Conservation (phyloP, 2,888 invertebrate genomes). For the Drosophila barbarae region DNA sequence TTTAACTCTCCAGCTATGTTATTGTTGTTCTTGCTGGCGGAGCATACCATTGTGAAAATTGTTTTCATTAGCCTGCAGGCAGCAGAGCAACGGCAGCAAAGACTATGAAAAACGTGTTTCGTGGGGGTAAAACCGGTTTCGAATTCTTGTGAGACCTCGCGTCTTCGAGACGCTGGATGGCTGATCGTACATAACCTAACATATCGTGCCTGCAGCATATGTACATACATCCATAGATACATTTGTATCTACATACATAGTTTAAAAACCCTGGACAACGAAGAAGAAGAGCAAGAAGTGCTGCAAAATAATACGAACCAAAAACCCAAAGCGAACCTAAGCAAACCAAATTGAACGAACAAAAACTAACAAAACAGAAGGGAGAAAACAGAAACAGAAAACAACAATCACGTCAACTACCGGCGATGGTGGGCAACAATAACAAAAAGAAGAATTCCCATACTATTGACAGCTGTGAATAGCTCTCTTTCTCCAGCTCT, state of each 20-base stretch:
- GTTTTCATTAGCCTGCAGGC: slow-evolving; percentile 54
- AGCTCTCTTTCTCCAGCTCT: slow-evolving; percentile 22
- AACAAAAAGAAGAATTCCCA: slow-evolving; percentile 41
- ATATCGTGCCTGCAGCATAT: slow-evolving; percentile 48
- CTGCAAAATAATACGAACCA: slow-evolving; percentile 15
- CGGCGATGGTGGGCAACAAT: slow-evolving; percentile 33
- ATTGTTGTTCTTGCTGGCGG: slow-evolving; percentile 40
- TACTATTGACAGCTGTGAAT: slow-evolving; percentile 61
- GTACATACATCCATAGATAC: slow-evolving; percentile 14
- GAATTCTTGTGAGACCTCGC: slow-evolving; percentile 60
- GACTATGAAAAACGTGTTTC: slow-evolving; percentile 38
- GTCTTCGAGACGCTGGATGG: slow-evolving; percentile 28
- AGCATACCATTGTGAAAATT: slow-evolving; percentile 63
- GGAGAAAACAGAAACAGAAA: slow-evolving; percentile 6
- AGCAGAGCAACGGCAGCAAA: slow-evolving; percentile 18
- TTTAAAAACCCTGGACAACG: slow-evolving; percentile 25
- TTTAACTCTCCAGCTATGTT: slow-evolving; percentile 41
- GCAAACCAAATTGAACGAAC: slow-evolving; percentile 16
- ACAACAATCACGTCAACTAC: slow-evolving; percentile 24
- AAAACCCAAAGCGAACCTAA: slow-evolving; percentile 17
- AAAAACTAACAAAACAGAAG: slow-evolving; percentile 21
- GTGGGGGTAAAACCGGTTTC: slow-evolving; percentile 58
- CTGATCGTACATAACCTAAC: slow-evolving; percentile 11
- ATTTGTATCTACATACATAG: not conserved
- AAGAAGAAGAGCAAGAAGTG: slow-evolving; percentile 34